Evolutionary conservation across 2,888 invertebrate genomes (phyloP), one percentile per base, ranked within the genome.

Genomic region (Lordiphosa andalusiaca): DNA sequence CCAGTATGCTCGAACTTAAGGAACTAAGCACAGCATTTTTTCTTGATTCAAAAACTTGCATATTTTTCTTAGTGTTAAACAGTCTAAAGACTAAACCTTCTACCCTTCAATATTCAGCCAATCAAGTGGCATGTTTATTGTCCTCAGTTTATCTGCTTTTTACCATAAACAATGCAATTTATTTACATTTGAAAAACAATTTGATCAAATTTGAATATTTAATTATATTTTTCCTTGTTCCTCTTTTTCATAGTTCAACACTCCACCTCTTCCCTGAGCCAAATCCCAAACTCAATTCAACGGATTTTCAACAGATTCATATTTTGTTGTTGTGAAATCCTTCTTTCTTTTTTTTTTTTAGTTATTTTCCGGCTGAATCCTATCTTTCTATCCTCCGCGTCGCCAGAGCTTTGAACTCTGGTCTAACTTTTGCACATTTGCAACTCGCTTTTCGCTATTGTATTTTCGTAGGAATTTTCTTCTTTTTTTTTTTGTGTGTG

Each of bases 271-370:
- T 30, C 30, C 30, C 7, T 30, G 7, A 47, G n/a, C 35, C 37
- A 62, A 67, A 50, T 49, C 59, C 67, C 58, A 40, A 46, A 41
- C 49, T 47, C 50, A 36, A 67, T 50, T 63, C 50, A 63, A 41
- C 50, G 33, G 59, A 67, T 67, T 67, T 40, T 13, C 46, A 57
- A 58, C 40, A 46, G 53, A 23, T 48, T 37, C 25, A 10, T 48
- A 41, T 21, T 46, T 44, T 37, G 19, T 37, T 40, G 35, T 21
- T 36, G 36, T 40, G 49, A 49, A 58, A 66, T n/a, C n/a, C n/a
- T n/a, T n/a, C n/a, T 57, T 40, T 35, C 39, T 57, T 13, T 7
- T 57, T 57, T 66, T 30, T 19, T 40, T 40, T 10, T 44, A 44
- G 44, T 44, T 44, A 44, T 44, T 44, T 33, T 30, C 44, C 16